phyloP scores from a whole-genome alignment of 2,888 invertebrate species.

The Clepsis dumicolana region DNA sequence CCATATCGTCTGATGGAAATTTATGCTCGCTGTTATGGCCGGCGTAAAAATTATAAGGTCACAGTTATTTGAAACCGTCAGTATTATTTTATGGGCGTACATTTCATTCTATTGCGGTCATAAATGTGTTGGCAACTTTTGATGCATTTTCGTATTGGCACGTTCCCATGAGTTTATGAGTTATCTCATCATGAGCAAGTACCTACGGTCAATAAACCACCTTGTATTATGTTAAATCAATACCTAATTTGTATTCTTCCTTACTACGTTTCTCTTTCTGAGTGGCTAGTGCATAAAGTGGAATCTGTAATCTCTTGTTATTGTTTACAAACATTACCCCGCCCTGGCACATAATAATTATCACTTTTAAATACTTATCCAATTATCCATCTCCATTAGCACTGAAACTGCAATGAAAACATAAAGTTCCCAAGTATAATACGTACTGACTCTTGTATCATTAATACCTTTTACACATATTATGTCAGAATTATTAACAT shows the following conservation, averaged over 20 bases:
- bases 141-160: conserved; percentile 27
- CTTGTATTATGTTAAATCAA: not conserved
- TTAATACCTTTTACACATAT: conserved; percentile 23
- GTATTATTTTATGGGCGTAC: conserved; percentile 35
- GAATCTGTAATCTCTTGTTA: not conserved
- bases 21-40: conserved; percentile 38
- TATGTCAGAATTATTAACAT: conserved; percentile 34
- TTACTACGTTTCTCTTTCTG: not conserved
- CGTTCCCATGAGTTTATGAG: not conserved
- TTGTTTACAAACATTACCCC: not conserved
- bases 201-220: not conserved
- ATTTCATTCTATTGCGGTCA: conserved; percentile 38
- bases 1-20: conserved; percentile 41
- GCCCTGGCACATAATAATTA: not conserved
- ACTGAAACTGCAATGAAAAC: conserved; percentile 2
- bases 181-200: not conserved
- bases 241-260: not conserved
- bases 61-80: conserved; percentile 35
- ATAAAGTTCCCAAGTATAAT: conserved; percentile 1
- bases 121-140: conserved; percentile 35
- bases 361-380: not conserved
- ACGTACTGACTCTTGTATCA: not conserved
- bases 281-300: not conserved
- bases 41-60: conserved; percentile 43
- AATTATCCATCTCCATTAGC: not conserved